A percentile compares a stretch with the other conserved stretches of the same genome.
These are phyloP conservation scores for Rhyacophila evoluta DNA, from an alignment of 2,888 invertebrate genomes.

Conservation along the genomic window DNA sequence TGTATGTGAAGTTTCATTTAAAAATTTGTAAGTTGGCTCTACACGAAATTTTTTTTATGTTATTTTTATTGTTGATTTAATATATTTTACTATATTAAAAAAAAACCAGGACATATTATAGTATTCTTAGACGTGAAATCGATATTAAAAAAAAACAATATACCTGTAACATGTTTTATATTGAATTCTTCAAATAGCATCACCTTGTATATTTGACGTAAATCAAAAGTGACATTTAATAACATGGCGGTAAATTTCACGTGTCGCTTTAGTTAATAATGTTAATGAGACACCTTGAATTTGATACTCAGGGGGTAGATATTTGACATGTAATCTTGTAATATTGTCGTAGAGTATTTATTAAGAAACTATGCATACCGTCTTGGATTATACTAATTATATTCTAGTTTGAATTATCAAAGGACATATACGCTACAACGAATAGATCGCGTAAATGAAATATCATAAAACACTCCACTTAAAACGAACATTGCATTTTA, in stretches of 20 bases:
- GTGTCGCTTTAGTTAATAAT: conserved; percentile 26
- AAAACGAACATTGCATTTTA: no score
- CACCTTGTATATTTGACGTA: conserved; percentile 1
- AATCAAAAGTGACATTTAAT: conserved; percentile 34
- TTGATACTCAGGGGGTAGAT: conserved; percentile 3
- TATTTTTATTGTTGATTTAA: no score
- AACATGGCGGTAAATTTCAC: conserved; percentile 28
- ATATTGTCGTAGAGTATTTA: conserved; percentile 8
- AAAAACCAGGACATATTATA: no score
- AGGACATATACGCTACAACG: no score
- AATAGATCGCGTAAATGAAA: no score
- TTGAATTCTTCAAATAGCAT: neutral
- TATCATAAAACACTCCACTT: no score
- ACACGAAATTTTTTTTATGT: no score
- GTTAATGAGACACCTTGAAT: conserved; percentile 31
- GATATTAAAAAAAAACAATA: no score
- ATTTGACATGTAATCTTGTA: conserved; percentile 14
- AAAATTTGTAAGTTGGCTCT: no score
- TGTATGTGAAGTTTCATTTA: no score
- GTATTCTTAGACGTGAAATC: no score
- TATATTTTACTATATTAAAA: no score
- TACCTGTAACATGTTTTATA: neutral
- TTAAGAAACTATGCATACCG: neutral
- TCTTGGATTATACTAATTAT: neutral
- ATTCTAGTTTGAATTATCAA: neutral